These are phyloP conservation scores for Tetranychus truncatus DNA, from an alignment of 2,888 invertebrate genomes.

Conservation along the genomic window DNA sequence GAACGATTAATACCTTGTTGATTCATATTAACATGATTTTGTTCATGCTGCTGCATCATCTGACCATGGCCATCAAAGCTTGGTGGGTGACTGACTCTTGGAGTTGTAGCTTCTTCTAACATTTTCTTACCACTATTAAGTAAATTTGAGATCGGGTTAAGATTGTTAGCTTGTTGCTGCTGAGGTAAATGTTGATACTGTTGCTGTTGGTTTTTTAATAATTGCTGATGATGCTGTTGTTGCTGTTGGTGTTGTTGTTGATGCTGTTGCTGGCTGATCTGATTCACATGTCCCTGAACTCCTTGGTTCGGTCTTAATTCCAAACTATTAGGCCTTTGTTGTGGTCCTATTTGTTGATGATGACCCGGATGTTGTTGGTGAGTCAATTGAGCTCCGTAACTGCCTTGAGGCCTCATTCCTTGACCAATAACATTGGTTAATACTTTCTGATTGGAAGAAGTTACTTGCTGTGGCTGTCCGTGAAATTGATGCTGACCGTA, in stretches of 20 bases:
- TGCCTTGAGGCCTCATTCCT: conserved; percentile 44
- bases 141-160: conserved; percentile 15
- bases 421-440: conserved; percentile 15
- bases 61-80: neutral
- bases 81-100: conserved; percentile 11
- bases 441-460: neutral
- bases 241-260: neutral
- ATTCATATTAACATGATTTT: conserved; percentile 4
- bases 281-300: neutral
- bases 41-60: neutral
- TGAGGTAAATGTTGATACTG: conserved; percentile 5
- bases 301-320: conserved; percentile 7
- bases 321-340: conserved; percentile 19
- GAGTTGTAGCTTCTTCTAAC: conserved; percentile 22
- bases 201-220: neutral
- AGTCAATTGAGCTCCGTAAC: conserved; percentile 41
- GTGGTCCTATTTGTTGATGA: conserved; percentile 14
- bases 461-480: neutral
- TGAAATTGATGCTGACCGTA: conserved; percentile 2
- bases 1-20: neutral
- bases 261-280: neutral
- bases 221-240: neutral
- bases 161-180: conserved; percentile 2
- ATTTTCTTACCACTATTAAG: conserved; percentile 22
- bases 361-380: conserved; percentile 21